Conservation (phyloP, 2,797 vertebrate genomes). For the Oceanodroma leucorhoa region DNA sequence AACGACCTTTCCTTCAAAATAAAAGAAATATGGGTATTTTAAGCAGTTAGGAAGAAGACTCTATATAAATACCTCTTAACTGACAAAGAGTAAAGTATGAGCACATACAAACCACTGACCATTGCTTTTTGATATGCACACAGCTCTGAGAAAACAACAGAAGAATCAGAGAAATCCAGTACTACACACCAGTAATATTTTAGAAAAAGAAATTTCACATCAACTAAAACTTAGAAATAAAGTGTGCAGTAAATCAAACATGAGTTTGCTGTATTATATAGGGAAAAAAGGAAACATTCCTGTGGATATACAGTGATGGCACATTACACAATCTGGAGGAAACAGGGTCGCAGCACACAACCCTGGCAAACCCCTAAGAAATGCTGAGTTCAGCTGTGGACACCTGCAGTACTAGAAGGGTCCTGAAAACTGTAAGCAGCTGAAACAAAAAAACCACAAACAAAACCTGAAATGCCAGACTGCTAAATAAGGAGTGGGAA, state of each 20-base stretch:
- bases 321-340: not conserved
- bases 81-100: not conserved
- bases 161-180: not conserved
- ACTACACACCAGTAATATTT: not conserved
- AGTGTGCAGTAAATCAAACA: not conserved
- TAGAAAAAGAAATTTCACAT: not conserved
- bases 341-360: not conserved
- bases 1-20: not conserved
- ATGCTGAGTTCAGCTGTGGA: not conserved
- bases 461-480: not conserved
- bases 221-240: not conserved
- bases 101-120: not conserved
- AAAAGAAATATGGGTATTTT: not conserved
- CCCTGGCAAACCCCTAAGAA: not conserved
- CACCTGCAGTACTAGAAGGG: not conserved
- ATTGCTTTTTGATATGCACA: not conserved
- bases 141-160: not conserved
- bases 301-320: not conserved
- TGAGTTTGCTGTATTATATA: rapidly evolving
- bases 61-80: not conserved
- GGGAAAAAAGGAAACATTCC: not conserved
- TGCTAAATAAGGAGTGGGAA: not conserved
- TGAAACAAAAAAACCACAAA: not conserved
- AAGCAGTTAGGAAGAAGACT: not conserved
- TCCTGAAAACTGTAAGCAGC: not conserved